Conservation (phyloP, 2,888 invertebrate genomes). For the Leptarthrus brevirostris region DNA sequence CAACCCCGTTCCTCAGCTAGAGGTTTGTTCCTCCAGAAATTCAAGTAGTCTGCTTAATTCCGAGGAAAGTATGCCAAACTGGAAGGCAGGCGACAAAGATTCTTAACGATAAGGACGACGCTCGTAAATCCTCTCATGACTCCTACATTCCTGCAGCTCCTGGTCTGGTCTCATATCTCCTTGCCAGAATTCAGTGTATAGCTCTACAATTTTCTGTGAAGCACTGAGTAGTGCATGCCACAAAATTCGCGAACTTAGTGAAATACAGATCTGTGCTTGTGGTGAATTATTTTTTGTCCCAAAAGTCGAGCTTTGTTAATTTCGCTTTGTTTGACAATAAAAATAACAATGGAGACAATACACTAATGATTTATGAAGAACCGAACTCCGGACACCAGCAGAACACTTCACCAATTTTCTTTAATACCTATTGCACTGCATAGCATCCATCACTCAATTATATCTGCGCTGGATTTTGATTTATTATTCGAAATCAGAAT, state of each 20-base stretch:
- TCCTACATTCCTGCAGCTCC: slow-evolving; percentile 6
- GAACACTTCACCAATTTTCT: background rate
- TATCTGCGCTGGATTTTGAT: slow-evolving; percentile 10
- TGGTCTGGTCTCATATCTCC: background rate
- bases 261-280: slow-evolving; percentile 15
- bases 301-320: slow-evolving; percentile 23
- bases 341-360: slow-evolving; percentile 30
- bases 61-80: slow-evolving; percentile 38
- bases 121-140: slow-evolving; percentile 15
- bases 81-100: slow-evolving; percentile 30
- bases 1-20: slow-evolving; percentile 15
- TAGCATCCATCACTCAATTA: slow-evolving; percentile 5
- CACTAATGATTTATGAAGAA: slow-evolving; percentile 22
- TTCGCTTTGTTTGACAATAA: slow-evolving; percentile 44
- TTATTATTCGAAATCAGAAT: slow-evolving; percentile 6
- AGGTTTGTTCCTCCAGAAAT: background rate
- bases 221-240: background rate
- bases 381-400: background rate
- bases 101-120: slow-evolving; percentile 24
- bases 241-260: slow-evolving; percentile 17
- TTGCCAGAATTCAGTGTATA: background rate
- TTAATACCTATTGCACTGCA: too few relatives aligned
- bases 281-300: background rate
- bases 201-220: background rate
- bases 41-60: slow-evolving; percentile 37